Evolutionary conservation across 2,888 invertebrate species (phyloP).

Genomic region (Cotesia congregata): DNA sequence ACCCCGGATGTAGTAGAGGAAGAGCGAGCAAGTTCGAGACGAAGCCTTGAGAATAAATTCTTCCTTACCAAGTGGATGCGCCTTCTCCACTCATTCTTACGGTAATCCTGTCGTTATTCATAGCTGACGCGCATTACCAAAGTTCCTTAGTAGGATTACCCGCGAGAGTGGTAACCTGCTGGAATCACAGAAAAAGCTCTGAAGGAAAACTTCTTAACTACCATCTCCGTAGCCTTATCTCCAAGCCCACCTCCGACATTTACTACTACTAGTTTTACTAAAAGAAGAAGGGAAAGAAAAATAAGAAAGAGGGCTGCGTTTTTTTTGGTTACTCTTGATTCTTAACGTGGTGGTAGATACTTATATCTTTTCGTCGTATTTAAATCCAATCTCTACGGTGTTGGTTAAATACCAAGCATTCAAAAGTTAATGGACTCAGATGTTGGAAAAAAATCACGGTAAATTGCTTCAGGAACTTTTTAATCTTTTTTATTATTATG

Average conservation of each 20-base stretch:
- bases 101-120: constrained; percentile 61
- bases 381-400: neutral
- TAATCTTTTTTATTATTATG: neutral
- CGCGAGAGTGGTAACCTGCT: constrained; percentile 50
- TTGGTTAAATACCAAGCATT: neutral
- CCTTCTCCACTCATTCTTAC: constrained; percentile 39
- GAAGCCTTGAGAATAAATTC: constrained; percentile 14
- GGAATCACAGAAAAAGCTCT: constrained; percentile 44
- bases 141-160: constrained; percentile 62
- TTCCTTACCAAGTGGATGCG: constrained; percentile 10
- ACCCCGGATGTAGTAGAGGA: neutral
- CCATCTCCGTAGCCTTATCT: constrained; percentile 33
- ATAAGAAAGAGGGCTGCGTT: neutral
- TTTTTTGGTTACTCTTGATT: constrained; percentile 1
- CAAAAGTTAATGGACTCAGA: neutral
- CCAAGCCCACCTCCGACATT: constrained; percentile 17
- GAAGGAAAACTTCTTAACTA: constrained; percentile 42
- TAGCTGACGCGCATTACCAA: constrained; percentile 58
- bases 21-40: neutral
- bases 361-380: neutral
- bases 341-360: neutral
- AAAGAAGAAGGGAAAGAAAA: no score
- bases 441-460: neutral
- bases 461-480: neutral
- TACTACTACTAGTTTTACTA: constrained; percentile 17